Conservation (phyloP, 1,140 invertebrate species). For the Harpegnathos saltator region DNA sequence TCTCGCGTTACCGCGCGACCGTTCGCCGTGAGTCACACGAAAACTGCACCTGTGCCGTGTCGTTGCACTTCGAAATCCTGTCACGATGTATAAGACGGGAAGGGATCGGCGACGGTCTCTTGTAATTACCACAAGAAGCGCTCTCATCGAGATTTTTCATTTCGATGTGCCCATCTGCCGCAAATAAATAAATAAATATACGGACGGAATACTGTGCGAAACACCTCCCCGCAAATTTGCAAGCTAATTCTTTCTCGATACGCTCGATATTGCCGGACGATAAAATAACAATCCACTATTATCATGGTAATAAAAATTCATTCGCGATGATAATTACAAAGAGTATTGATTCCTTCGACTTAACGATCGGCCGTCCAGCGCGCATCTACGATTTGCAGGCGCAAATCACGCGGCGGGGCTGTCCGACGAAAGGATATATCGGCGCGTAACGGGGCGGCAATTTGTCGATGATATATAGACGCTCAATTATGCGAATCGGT, state of each 20-base stretch:
- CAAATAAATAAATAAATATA: too few species aligned
- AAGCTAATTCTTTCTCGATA: too few species aligned
- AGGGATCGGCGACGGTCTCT: neutral
- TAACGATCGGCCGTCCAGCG: neutral
- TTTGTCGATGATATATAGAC: slow-evolving; percentile 3
- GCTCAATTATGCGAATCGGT: slow-evolving; percentile 15
- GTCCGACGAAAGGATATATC: neutral
- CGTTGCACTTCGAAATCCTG: slow-evolving; percentile 15
- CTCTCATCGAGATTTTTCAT: neutral
- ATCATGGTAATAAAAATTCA: too few species aligned
- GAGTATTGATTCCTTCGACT: neutral
- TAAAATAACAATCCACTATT: too few species aligned
- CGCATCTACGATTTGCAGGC: neutral
- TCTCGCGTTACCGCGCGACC: slow-evolving; percentile 59
- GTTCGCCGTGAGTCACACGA: slow-evolving; percentile 64
- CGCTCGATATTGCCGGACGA: too few species aligned
- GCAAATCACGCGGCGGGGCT: neutral
- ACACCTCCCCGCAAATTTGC: too few species aligned
- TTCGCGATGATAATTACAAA: too few species aligned
- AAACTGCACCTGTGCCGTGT: slow-evolving; percentile 52
- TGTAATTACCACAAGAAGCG: neutral
- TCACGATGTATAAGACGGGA: neutral
- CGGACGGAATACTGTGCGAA: too few species aligned
- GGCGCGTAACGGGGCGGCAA: neutral
- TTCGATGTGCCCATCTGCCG: neutral